Conservation (phyloP, 2,113 vertebrate genomes). For the Capreolus pygargus region DNA sequence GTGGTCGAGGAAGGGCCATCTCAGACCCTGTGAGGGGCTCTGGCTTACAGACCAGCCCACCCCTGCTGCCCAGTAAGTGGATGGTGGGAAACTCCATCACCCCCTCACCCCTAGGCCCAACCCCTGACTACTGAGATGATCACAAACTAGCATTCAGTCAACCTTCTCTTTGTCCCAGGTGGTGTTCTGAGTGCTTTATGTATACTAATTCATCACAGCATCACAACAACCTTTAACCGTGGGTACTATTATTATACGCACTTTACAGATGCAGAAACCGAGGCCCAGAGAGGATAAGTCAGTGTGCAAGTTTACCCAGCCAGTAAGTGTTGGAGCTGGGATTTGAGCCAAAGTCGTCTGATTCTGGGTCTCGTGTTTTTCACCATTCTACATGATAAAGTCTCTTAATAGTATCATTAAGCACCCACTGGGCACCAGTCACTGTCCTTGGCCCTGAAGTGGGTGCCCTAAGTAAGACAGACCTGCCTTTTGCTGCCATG, state of each 20-base stretch:
- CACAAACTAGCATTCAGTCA: background rate
- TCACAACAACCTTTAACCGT: background rate
- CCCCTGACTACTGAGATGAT: background rate
- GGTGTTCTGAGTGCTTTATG: no score
- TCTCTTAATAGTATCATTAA: background rate
- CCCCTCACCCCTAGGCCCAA: background rate
- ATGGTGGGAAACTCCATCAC: background rate
- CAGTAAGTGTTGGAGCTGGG: background rate
- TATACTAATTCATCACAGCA: background rate
- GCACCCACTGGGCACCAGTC: no score
- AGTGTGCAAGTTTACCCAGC: fast-evolving
- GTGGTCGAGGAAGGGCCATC: background rate
- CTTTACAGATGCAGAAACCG: background rate
- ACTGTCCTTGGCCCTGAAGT: background rate
- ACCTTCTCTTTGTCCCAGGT: background rate
- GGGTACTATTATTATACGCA: background rate
- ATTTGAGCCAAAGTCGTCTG: background rate
- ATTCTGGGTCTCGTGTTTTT: background rate
- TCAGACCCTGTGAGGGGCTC: background rate
- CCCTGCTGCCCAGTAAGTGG: background rate
- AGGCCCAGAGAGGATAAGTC: background rate
- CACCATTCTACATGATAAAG: background rate
- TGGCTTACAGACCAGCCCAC: background rate
- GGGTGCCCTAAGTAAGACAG: background rate
- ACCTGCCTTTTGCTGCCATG: background rate